phyloP scores from a whole-genome alignment of 1,140 invertebrate species.

The Leucophenga varia region DNA sequence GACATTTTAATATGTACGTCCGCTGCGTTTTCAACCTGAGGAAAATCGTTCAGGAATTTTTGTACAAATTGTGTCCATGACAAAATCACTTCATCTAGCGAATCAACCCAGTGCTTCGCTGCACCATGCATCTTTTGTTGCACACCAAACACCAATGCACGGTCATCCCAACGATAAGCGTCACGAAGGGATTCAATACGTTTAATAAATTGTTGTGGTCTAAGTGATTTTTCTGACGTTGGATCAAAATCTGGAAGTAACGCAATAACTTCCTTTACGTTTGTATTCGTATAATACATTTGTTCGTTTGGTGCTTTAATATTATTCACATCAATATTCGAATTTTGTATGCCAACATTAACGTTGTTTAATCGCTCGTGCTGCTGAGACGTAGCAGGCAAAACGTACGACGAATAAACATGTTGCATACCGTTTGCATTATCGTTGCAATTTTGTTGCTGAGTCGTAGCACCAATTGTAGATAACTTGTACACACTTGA shows the following conservation, averaged over 20 bases:
- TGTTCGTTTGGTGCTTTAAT: not conserved
- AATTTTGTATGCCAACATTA: not conserved
- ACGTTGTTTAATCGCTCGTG: not conserved
- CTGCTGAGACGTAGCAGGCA: not conserved
- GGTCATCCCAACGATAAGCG: not conserved
- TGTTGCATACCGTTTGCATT: no score
- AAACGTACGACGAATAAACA: no score
- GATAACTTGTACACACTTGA: no score
- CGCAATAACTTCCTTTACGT: not conserved
- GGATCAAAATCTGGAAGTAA: not conserved
- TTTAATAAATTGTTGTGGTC: not conserved
- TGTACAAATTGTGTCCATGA: not conserved
- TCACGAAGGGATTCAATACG: not conserved
- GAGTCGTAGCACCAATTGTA: no score
- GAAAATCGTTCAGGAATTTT: not conserved
- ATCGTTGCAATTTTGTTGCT: not conserved
- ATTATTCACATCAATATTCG: no score
- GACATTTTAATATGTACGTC: not conserved
- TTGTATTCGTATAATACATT: not conserved
- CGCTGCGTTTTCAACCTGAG: not conserved
- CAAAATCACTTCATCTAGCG: not conserved
- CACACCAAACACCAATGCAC: not conserved
- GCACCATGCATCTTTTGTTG: not conserved
- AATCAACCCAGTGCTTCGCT: not conserved
- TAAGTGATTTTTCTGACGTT: not conserved